Percentiles rank a stretch among this genome's conserved stretches.
phyloP scores from a whole-genome alignment of 2,113 vertebrate species.

The Spheniscus mendiculus region DNA sequence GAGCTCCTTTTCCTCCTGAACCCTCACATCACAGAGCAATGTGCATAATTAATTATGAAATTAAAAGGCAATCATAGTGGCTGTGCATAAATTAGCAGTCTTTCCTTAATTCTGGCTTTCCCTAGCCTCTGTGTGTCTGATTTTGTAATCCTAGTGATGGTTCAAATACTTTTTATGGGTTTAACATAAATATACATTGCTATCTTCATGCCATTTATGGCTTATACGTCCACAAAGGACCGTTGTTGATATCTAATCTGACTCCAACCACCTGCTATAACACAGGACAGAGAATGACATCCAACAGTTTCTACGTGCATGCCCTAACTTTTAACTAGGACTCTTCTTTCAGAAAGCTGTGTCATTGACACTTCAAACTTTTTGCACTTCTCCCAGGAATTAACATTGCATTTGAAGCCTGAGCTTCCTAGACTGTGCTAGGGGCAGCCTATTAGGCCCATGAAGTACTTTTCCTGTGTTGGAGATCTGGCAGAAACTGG shows the following conservation, averaged over 20 bases:
- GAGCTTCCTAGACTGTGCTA: not conserved
- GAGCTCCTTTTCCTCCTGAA: not conserved
- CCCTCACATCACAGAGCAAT: not conserved
- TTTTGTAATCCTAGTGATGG: not conserved
- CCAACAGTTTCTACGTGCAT: not conserved
- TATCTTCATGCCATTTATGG: not conserved
- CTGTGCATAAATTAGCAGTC: not conserved
- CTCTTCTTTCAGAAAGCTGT: not conserved
- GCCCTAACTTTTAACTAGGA: not conserved
- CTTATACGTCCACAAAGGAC: not conserved
- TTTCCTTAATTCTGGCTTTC: not conserved
- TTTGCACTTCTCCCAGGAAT: not conserved
- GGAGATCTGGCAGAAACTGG: not conserved
- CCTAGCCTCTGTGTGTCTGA: not conserved
- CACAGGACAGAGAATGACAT: not conserved
- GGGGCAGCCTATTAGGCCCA: not conserved
- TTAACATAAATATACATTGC: not conserved
- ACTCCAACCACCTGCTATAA: not conserved
- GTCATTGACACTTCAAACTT: not conserved
- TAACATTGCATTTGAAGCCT: not conserved
- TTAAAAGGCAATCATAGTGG: not conserved
- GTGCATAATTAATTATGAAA: not conserved
- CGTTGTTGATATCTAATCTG: not conserved
- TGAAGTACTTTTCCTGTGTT: fast-evolving
- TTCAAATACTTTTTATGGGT: not conserved